Base-by-base conservation (phyloP, 2,113 vertebrate genomes). In the Osmerus mordax region DNA sequence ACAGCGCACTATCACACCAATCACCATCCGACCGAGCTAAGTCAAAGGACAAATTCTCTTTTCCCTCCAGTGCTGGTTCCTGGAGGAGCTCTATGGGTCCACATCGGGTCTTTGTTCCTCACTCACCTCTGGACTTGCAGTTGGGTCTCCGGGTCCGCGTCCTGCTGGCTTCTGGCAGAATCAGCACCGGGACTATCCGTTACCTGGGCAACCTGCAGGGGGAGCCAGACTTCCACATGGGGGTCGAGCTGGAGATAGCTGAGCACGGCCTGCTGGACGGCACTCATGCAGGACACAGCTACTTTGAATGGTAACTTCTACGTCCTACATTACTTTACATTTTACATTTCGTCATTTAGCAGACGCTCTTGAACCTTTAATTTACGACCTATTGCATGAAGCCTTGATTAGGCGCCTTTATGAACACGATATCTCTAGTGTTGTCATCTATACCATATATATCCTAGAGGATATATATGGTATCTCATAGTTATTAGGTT, bases 41-140 rank as follows among this genome's bases (percentile, higher is more conserved):
- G 18, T 47, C 11, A 51, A 65, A 65, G 9, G n/a, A 51, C 2
- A 58, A 67, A 7, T 4, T 5, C 74, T 29, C 62, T 25, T 21
- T 14, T 60, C 60, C 47, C 9, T 69, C 14, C 74, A 89, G 88
- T 71, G 36, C 82, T 28, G 73, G 73, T 15, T 89, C 84, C 28
- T 84, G 87, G 78, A 83, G 73, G 58, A 77, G 70, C 0, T 75
- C 63, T 9, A 55, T 14, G 3, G 79, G 78, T 1, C 87, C 77
- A 54, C 81, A 83, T 56, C 79, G 91, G 36, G 91, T 77, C n/a
- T 93, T 91, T 76, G 88, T 91, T 7, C 91, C 92, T 1, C 89
- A 92, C 75, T 92, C 91, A 16, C 88, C 90, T 7, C 69, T 90
- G 81, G 93, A 94, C 77, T 75, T 94, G 76, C 87, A 91, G 64